Conservation (phyloP, 2,888 invertebrate genomes). For the Euproctis similis region DNA sequence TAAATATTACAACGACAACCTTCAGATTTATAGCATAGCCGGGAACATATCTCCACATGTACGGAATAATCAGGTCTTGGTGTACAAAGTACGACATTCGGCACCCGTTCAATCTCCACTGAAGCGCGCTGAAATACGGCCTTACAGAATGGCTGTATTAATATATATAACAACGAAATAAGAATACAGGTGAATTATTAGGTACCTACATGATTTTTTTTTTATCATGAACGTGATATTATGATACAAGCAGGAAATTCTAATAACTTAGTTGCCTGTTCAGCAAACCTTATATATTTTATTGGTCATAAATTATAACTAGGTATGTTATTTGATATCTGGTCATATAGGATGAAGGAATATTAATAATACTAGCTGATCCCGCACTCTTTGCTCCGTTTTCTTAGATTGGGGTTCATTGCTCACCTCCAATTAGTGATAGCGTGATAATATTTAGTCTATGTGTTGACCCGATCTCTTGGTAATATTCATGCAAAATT, state of each 20-base stretch:
- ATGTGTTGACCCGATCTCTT: no score
- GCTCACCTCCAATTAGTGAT: no score
- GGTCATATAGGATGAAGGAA: no score
- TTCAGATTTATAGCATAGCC: slow-evolving; percentile 24
- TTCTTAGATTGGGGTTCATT: no score
- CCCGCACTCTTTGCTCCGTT: no score
- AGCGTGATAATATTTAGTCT: no score
- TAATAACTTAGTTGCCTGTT: slow-evolving; percentile 52
- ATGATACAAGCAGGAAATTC: slow-evolving; percentile 58
- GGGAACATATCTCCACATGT: slow-evolving; percentile 24
- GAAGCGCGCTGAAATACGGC: slow-evolving; percentile 56
- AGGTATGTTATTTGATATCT: no score
- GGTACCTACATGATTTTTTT: slow-evolving; percentile 55
- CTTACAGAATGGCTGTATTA: slow-evolving; percentile 46
- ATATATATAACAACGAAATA: slow-evolving; percentile 46
- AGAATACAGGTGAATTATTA: slow-evolving; percentile 54
- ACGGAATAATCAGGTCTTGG: slow-evolving; percentile 23
- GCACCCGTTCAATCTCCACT: slow-evolving; percentile 52
- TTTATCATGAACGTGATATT: no score
- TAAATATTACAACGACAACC: slow-evolving; percentile 21
- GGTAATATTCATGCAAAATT: no score
- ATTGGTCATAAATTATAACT: slow-evolving; percentile 45
- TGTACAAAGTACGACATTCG: slow-evolving; percentile 41
- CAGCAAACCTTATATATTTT: slow-evolving; percentile 51
- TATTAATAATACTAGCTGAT: no score